These are phyloP conservation scores for Anser cygnoides DNA, from an alignment of 2,113 vertebrate genomes.

Conservation along the genomic window DNA sequence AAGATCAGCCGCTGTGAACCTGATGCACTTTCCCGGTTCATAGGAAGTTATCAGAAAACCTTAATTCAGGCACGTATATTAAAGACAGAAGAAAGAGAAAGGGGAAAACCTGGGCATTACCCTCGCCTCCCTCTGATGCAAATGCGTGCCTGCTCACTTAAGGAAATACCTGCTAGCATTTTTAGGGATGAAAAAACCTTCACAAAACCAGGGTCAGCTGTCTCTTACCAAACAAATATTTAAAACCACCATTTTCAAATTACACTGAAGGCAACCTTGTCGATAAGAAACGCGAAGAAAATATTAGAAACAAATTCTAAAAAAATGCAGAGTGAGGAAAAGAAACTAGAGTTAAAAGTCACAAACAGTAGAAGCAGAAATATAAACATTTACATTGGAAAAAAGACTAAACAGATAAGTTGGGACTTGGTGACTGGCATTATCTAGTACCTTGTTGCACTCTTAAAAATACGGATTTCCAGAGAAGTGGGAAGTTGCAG, in stretches of 20 bases:
- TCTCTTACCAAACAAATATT: not conserved
- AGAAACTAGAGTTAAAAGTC: constrained; percentile 53
- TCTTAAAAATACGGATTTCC: constrained; percentile 57
- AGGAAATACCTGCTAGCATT: not conserved
- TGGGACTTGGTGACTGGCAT: constrained; percentile 67
- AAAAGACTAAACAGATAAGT: constrained; percentile 80
- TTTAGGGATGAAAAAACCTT: not conserved
- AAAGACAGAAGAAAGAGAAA: not conserved
- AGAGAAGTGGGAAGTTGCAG: constrained; percentile 27
- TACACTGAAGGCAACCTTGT: not conserved
- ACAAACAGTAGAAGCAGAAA: constrained; percentile 64
- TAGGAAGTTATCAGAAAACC: not conserved
- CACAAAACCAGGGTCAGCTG: not conserved
- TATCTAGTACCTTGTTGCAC: constrained; percentile 54
- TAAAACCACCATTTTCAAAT: not conserved
- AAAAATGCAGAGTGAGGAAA: constrained; percentile 3
- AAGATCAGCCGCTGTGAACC: not conserved
- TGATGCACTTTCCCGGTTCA: accelerated
- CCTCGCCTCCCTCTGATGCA: not conserved
- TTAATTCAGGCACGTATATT: not conserved
- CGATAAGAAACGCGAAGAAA: not conserved
- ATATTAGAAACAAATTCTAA: not conserved
- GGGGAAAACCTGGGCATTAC: not conserved
- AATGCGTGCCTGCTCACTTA: not conserved
- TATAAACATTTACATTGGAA: constrained; percentile 75